Base-by-base conservation (phyloP, 1,140 invertebrate species). In the Drosophila paulistorum region DNA sequence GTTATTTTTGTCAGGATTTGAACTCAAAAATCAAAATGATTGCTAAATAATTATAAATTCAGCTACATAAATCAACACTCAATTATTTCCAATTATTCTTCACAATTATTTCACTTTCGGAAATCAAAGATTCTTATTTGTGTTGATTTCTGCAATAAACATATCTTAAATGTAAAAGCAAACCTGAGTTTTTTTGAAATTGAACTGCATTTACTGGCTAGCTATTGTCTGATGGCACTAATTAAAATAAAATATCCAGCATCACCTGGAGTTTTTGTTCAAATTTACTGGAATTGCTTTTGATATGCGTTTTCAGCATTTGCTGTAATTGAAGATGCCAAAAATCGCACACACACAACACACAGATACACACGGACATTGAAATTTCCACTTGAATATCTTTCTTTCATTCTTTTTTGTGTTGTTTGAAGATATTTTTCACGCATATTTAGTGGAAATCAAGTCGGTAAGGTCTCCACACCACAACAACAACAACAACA, bases 381-480 rank as follows among this genome's bases (percentile, higher is more conserved):
- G 45, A 11, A 10, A 67, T 76, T 75, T 78, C 57, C 68, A 72
- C 71, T 69, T 68, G 37, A 69, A 39, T 57, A 30, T 30, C 30
- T 30, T 30, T 30, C 6, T 30, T 26, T 59, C 14, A 39, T 42
- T 41, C 37, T 66, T 59, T 51, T 68, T 14, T 51, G 60, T 45
- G 11, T 17, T 45, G 42, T n/a, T 11, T n/a, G 51, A 39, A 61
- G 23, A 37, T 58, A 35, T 59, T 45, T 68, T 79, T 75, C 66
- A 77, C 81, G 70, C 75, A 71, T 70, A 75, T 79, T 82, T 86
- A 67, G 79, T 79, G 67, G 71, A 69, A 85, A 86, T 76, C 33
- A 54, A 58, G 54, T 65, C 30, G 17, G 54, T 51, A 66, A 37
- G 39, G 39, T 42, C 60, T 42, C 37, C 37, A 13, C 17, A 17